Conservation (phyloP, 2,113 vertebrate genomes). For the Anhinga anhinga region DNA sequence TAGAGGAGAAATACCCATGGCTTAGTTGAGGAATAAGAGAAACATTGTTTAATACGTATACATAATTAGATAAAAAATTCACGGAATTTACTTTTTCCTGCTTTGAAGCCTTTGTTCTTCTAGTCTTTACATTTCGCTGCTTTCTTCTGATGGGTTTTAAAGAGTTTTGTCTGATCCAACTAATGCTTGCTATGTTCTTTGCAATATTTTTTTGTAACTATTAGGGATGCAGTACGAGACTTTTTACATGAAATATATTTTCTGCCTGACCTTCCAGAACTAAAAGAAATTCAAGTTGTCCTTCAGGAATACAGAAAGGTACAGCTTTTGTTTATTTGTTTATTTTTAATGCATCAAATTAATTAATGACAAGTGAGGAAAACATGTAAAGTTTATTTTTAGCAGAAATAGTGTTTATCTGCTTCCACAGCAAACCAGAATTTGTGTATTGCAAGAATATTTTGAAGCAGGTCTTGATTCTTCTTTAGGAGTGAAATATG, state of each 20-base stretch:
- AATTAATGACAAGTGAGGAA: not conserved
- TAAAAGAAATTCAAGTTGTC: constrained; percentile 89
- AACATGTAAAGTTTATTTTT: not conserved
- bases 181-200: not conserved
- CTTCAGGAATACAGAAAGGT: constrained; percentile 97
- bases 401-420: not conserved
- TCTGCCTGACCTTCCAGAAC: constrained; percentile 90
- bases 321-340: not conserved
- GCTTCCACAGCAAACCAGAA: not conserved
- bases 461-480: not conserved
- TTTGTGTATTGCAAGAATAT: not conserved
- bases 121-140: not conserved
- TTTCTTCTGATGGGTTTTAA: not conserved
- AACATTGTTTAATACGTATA: not conserved
- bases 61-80: not conserved
- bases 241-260: constrained; percentile 99
- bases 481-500: not conserved
- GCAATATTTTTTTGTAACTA: not conserved
- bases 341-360: not conserved
- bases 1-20: not conserved
- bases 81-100: not conserved
- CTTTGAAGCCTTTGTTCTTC: not conserved
- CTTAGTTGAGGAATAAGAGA: not conserved
- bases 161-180: not conserved
- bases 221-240: constrained; percentile 90